phyloP scores from a whole-genome alignment of 2,797 vertebrate species.

The Acanthis flammea region DNA sequence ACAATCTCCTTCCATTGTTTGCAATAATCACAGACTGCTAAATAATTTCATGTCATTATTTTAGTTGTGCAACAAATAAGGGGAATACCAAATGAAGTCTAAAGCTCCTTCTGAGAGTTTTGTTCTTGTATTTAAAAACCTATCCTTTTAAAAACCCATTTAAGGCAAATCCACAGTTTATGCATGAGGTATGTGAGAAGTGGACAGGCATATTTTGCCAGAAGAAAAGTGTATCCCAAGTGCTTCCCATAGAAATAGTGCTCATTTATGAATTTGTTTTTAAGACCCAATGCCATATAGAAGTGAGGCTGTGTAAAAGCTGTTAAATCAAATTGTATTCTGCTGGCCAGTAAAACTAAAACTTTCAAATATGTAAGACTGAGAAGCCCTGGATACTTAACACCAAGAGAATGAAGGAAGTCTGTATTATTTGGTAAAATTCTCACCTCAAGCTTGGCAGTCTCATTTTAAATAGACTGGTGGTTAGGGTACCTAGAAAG shows the following conservation, averaged over 20 bases:
- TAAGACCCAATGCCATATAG: neutral
- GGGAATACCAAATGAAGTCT: neutral
- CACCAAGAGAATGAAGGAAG: neutral
- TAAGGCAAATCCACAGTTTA: neutral
- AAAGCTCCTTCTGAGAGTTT: neutral
- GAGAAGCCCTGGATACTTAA: neutral
- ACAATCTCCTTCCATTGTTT: slow-evolving; percentile 13
- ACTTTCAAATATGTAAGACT: neutral
- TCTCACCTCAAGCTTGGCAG: neutral
- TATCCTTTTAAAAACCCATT: neutral
- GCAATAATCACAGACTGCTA: neutral
- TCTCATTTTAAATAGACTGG: neutral
- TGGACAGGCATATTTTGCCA: neutral
- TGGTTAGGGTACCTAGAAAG: neutral
- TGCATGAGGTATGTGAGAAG: neutral
- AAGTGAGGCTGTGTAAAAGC: neutral
- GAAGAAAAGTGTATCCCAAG: neutral
- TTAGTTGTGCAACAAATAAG: neutral
- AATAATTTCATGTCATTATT: slow-evolving; percentile 18
- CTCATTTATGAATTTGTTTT: neutral
- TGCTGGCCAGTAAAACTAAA: neutral
- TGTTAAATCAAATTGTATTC: neutral
- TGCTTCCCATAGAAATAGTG: neutral
- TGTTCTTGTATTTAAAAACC: neutral
- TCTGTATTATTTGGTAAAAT: neutral